These are phyloP conservation scores for Frankliniella fusca DNA, from an alignment of 2,888 invertebrate genomes.

Conservation along the genomic window DNA sequence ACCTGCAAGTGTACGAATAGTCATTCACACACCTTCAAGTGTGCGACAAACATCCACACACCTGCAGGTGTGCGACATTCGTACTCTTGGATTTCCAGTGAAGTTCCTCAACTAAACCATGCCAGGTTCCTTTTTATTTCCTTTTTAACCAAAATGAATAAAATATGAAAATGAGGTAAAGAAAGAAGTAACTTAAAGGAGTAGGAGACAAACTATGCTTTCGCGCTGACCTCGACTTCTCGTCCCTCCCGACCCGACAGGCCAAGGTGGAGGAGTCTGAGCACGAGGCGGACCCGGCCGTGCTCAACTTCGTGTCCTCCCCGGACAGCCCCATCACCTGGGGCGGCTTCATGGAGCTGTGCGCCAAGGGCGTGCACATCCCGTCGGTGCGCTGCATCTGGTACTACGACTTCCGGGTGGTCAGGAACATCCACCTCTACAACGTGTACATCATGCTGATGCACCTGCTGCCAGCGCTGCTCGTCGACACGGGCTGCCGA, in stretches of 20 bases:
- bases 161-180: too few species aligned
- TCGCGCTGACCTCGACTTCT: too few species aligned
- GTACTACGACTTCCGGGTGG: conserved; percentile 56
- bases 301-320: conserved; percentile 85
- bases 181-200: too few species aligned
- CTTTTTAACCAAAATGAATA: too few species aligned
- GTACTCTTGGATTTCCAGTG: too few species aligned
- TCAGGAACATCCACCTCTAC: conserved; percentile 54
- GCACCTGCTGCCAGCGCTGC: conserved; percentile 66
- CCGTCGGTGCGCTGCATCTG: conserved; percentile 42
- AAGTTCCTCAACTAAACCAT: too few species aligned
- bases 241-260: conserved; percentile 31
- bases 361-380: conserved; percentile 41
- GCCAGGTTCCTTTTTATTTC: too few species aligned
- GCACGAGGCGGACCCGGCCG: conserved; percentile 40
- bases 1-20: too few species aligned
- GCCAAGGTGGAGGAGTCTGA: conserved; percentile 31
- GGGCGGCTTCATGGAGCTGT: conserved; percentile 60
- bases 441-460: conserved; percentile 58
- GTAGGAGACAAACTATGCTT: too few species aligned
- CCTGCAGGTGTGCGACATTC: too few species aligned
- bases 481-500: conserved; percentile 59
- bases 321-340: conserved; percentile 74
- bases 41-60: too few species aligned
- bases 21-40: too few species aligned